These are phyloP conservation scores for Malurus splendens DNA, from an alignment of 2,797 vertebrate genomes.

Conservation along the genomic window DNA sequence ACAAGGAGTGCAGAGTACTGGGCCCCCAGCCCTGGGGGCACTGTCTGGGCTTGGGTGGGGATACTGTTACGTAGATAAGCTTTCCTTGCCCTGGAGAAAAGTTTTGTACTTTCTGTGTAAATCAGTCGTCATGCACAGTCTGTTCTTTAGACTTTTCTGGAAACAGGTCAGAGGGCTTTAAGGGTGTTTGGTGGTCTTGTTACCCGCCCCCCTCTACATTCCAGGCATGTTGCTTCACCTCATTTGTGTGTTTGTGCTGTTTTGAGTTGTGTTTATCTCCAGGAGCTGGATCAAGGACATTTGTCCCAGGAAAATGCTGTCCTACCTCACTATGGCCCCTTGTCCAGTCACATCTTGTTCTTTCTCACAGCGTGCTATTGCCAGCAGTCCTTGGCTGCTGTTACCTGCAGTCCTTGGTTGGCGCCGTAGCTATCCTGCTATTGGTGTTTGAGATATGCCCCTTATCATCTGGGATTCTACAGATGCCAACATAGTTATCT, in stretches of 20 bases:
- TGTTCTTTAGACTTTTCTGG: neutral
- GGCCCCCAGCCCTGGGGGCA: neutral
- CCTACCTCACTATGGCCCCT: accelerated
- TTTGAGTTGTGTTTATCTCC: neutral
- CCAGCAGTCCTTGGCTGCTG: neutral
- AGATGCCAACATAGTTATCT: neutral
- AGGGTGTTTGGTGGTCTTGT: neutral
- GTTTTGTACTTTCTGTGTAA: neutral
- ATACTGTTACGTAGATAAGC: neutral
- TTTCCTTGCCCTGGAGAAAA: neutral
- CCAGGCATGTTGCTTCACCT: neutral
- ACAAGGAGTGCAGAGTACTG: neutral
- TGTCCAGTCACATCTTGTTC: neutral
- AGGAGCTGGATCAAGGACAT: neutral
- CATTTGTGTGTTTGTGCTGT: neutral
- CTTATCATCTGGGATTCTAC: neutral
- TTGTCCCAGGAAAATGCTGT: neutral
- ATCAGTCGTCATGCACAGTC: neutral
- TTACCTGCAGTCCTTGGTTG: neutral
- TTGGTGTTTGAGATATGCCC: neutral
- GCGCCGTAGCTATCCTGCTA: neutral
- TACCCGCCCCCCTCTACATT: accelerated
- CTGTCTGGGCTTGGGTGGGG: accelerated
- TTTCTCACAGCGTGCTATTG: neutral
- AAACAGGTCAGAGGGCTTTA: neutral